Evolutionary conservation across 2,113 vertebrate species (phyloP), one percentile per base, ranked within the genome.

Genomic region (Rana temporaria): DNA sequence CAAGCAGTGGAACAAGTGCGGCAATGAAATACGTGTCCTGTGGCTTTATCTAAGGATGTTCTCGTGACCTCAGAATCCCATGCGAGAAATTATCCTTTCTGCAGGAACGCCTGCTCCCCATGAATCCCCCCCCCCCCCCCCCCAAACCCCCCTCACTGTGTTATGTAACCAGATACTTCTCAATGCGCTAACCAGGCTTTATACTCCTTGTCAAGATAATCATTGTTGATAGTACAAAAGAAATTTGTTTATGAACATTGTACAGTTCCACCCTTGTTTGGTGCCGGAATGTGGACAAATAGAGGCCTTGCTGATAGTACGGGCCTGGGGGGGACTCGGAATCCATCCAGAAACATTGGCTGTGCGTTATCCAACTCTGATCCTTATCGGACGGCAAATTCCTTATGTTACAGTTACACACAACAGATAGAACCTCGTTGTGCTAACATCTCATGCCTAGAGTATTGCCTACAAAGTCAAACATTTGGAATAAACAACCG

Each of bases 81-180:
- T 14, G 70, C 34, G 70, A 34, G 70, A 30, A 19, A 57, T 57
- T 73, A 57, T 55, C 18, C 70, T 57, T 73, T 73, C 70, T 53
- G n/a, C 19, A 4, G 4, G 17, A 73, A 24, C 19, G 52, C 70
- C 42, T 26, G 22, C 17, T n/a, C 70, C 70, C 53, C 12, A 56
- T 71, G 55, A 71, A 71, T 71, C 24, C n/a, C n/a, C n/a, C n/a
- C n/a, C 70, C 1, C 26, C 68, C n/a, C 26, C 70, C 1, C 26
- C 68, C n/a, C 26, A n/a, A n/a, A n/a, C 70, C 1, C 26, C 68
- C n/a, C 26, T 57, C 70, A 12, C 53, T 57, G 24, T 57, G 53
- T 73, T 73, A 73, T 57, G 70, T 73, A 73, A 73, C 26, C 16
- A 6, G 53, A 73, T 57, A 20, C 52, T 32, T 57, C 26, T 34